Conservation (phyloP, 2,797 vertebrate species). For the Chlorospingus semifuscus region DNA sequence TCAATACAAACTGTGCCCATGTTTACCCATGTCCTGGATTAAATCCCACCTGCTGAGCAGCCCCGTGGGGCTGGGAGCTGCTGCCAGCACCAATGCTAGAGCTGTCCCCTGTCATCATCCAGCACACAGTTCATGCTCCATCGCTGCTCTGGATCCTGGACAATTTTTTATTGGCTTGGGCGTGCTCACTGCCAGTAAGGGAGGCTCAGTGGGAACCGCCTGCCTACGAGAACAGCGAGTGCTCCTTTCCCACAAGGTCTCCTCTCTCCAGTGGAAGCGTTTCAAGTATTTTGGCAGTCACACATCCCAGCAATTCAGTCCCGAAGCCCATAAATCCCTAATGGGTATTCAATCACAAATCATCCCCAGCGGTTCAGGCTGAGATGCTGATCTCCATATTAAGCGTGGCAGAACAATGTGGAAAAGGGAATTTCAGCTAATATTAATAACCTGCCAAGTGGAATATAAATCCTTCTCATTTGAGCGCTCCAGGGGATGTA, state of each 20-base stretch:
- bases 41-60: not conserved
- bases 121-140: not conserved
- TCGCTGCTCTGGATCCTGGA: not conserved
- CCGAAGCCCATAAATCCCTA: conserved; percentile 26
- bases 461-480: conserved; percentile 6
- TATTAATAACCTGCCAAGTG: conserved; percentile 20
- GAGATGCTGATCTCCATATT: not conserved
- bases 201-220: not conserved
- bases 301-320: not conserved
- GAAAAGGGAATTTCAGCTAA: conserved; percentile 16
- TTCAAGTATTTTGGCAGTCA: conserved; percentile 49
- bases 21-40: not conserved
- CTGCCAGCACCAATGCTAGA: not conserved
- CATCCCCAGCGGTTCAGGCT: not conserved
- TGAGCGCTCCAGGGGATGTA: not conserved
- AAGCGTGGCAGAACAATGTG: conserved; percentile 19
- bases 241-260: conserved; percentile 57
- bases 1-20: not conserved
- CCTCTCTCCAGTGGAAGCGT: conserved; percentile 20
- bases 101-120: not conserved
- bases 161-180: not conserved
- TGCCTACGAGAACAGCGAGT: not conserved
- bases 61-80: rapidly evolving
- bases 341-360: conserved; percentile 37
- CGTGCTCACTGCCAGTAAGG: not conserved